Percentiles rank a stretch among this genome's conserved stretches.
Conservation (phyloP, 2,113 vertebrate genomes). For the Pachypanchax playfairii region DNA sequence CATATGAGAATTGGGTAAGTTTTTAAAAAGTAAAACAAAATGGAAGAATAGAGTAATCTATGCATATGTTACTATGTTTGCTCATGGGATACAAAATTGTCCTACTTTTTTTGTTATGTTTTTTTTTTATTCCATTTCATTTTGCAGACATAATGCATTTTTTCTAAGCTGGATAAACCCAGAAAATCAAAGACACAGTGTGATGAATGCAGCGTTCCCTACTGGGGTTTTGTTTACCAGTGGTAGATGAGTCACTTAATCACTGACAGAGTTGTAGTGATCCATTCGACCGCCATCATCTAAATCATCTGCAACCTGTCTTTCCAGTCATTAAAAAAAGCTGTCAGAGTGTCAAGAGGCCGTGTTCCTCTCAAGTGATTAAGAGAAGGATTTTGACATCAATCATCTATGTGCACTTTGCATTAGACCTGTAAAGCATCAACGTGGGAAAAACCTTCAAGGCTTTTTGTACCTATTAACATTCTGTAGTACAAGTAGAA, state of each 20-base stretch:
- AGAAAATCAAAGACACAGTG: constrained; percentile 52
- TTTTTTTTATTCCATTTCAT: no score
- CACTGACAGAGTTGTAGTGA: constrained; percentile 69
- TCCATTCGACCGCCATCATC: constrained; percentile 59
- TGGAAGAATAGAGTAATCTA: not conserved
- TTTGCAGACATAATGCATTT: constrained; percentile 69
- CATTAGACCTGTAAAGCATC: constrained; percentile 35
- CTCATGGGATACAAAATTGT: constrained; percentile 50
- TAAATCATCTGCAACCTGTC: constrained; percentile 71
- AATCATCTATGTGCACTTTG: constrained; percentile 47
- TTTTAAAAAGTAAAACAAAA: constrained; percentile 29
- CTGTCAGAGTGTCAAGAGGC: constrained; percentile 59
- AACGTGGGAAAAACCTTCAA: constrained; percentile 19
- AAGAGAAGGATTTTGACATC: constrained; percentile 58
- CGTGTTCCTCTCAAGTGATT: constrained; percentile 62
- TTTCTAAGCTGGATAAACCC: constrained; percentile 60
- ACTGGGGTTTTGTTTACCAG: constrained; percentile 67
- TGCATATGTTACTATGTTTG: constrained; percentile 52
- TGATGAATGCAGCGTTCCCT: constrained; percentile 71
- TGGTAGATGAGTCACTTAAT: constrained; percentile 77
- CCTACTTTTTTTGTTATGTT: constrained; percentile 35
- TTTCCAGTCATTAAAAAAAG: constrained; percentile 68
- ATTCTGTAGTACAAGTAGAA: constrained; percentile 11
- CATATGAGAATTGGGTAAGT: constrained; percentile 34
- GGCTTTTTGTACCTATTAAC: constrained; percentile 14